phyloP scores from a whole-genome alignment of 2,888 invertebrate species.

The Nymphalis polychloros region DNA sequence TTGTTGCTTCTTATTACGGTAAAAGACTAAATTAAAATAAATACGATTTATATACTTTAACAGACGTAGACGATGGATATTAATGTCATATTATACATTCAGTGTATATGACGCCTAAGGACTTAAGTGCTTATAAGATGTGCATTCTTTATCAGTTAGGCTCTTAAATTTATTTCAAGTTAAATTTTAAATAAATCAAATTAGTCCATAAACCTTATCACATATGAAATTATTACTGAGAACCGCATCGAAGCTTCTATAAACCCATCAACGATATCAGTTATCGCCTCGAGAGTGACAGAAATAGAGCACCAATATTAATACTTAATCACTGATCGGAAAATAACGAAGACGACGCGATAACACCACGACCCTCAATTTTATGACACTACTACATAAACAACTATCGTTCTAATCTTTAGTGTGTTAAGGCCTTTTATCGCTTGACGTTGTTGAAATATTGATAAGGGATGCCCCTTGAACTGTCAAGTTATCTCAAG shows the following conservation, averaged over 20 bases:
- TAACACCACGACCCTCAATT: slow-evolving; percentile 51
- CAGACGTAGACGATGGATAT: no score
- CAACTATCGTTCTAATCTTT: slow-evolving; percentile 2
- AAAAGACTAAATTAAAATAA: no score
- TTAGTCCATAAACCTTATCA: slow-evolving; percentile 10
- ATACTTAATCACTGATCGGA: slow-evolving; percentile 67
- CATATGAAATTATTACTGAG: neutral
- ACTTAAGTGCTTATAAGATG: no score
- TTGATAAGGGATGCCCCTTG: slow-evolving; percentile 57
- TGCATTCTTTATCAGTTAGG: no score
- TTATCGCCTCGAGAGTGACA: slow-evolving; percentile 21
- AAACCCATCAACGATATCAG: slow-evolving; percentile 21
- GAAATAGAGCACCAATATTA: slow-evolving; percentile 37
- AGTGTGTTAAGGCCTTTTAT: neutral
- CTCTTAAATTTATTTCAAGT: neutral
- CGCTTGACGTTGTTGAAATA: slow-evolving; percentile 8
- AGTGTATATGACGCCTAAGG: no score
- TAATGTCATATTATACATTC: no score
- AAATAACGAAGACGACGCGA: slow-evolving; percentile 65
- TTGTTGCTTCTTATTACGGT: no score
- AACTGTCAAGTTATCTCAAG: slow-evolving; percentile 43
- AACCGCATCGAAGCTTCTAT: slow-evolving; percentile 18
- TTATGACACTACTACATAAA: slow-evolving; percentile 33
- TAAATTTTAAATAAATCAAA: slow-evolving; percentile 7
- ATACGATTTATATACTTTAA: no score